Percentiles rank a stretch among this genome's conserved stretches.
These are phyloP conservation scores for Eurytoma adleriae DNA, from an alignment of 2,888 invertebrate genomes.

Conservation along the genomic window DNA sequence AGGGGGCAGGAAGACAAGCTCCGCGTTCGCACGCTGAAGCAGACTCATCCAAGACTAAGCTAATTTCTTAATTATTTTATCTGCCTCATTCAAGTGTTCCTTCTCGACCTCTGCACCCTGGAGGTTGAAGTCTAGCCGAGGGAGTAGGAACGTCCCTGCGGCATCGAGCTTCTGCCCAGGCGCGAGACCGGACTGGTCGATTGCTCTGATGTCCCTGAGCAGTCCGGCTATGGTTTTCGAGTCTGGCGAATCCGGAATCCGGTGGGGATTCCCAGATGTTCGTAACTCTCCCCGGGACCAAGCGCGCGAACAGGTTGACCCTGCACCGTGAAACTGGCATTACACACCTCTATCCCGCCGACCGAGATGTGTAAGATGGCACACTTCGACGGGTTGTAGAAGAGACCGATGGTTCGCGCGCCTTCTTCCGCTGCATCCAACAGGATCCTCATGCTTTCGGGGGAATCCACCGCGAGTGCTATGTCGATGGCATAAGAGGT, in stretches of 20 bases:
- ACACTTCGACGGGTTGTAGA: constrained; percentile 66
- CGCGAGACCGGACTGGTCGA: constrained; percentile 54
- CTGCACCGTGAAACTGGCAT: not conserved
- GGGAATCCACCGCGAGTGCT: constrained; percentile 38
- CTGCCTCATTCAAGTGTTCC: too few relatives aligned
- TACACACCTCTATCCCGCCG: constrained; percentile 12
- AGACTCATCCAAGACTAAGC: too few relatives aligned
- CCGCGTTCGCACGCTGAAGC: too few relatives aligned
- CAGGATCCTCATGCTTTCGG: constrained; percentile 58
- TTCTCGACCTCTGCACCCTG: too few relatives aligned
- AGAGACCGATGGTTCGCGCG: constrained; percentile 59
- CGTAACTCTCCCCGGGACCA: constrained; percentile 30
- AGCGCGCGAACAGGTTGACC: not conserved
- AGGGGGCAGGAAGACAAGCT: too few relatives aligned
- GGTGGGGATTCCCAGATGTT: constrained; percentile 51
- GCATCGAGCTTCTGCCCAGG: constrained; percentile 42
- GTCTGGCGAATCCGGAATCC: constrained; percentile 53
- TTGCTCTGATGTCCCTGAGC: constrained; percentile 11
- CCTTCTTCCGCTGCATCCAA: constrained; percentile 40
- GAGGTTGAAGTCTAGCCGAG: constrained; percentile 42
- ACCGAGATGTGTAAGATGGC: constrained; percentile 61
- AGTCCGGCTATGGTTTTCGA: constrained; percentile 6
- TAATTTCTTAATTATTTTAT: too few relatives aligned
- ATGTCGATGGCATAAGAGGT: constrained; percentile 64
- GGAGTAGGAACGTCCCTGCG: constrained; percentile 55